Conservation (phyloP, 2,888 invertebrate species). For the Epirrhoe tristata region DNA sequence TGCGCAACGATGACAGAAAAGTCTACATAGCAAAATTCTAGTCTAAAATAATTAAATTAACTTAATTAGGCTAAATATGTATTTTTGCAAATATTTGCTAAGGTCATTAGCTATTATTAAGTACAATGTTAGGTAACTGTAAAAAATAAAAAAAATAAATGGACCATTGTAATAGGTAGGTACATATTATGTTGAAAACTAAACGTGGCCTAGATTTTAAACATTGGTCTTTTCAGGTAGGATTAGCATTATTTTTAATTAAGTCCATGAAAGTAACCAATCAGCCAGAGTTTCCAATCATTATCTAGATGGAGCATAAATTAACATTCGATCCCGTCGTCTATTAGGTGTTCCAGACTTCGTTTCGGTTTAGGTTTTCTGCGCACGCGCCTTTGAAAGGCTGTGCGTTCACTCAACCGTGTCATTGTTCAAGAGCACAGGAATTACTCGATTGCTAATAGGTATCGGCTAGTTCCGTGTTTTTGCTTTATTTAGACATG, state of each 20-base stretch:
- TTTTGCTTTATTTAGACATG: conserved; percentile 34
- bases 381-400: conserved; percentile 51
- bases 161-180: neutral
- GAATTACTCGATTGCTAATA: conserved; percentile 57
- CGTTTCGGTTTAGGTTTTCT: too few species aligned
- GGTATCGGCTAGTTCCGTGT: conserved; percentile 59
- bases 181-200: neutral
- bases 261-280: too few species aligned
- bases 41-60: neutral
- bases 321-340: too few species aligned
- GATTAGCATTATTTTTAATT: too few species aligned
- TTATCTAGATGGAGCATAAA: too few species aligned
- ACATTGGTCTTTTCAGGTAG: neutral
- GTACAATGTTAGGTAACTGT: neutral
- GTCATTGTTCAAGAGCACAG: conserved; percentile 51
- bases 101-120: neutral
- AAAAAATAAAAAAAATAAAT: neutral
- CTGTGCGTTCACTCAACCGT: conserved; percentile 50
- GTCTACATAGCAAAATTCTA: neutral
- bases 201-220: neutral
- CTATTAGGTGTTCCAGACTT: too few species aligned
- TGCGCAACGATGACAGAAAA: conserved; percentile 62
- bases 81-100: neutral
- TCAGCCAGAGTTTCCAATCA: too few species aligned
- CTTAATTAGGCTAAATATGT: conserved; percentile 8